Evolutionary conservation across 2,888 invertebrate species (phyloP), one percentile per base, ranked within the genome.

Genomic region (Drosophila hamatofila): DNA sequence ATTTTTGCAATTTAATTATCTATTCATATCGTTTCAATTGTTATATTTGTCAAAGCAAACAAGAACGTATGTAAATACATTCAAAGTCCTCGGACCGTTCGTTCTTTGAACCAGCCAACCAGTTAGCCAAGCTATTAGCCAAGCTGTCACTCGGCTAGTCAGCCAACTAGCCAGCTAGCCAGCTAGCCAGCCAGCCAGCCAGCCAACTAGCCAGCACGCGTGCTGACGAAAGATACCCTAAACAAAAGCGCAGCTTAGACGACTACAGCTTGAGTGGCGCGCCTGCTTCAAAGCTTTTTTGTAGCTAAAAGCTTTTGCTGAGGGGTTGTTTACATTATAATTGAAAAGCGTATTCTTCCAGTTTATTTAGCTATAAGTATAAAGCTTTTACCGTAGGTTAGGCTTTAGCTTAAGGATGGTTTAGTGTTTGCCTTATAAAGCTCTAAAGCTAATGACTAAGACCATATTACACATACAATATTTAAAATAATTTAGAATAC

Each of bases 1-100:
- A 8, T 27, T 27, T 27, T 30, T 30, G 14, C 7, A 27, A 7
- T 27, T 11, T 27, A n/a, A 30, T 12, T 30, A 18, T 49, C 30
- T 18, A 12, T 48, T 49, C 7, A 12, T 25, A 49, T 68, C 16
- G 12, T 37, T 39, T 30, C 2, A 16, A 16, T 14, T 55, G 16
- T 3, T 14, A 23, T 16, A 2, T 44, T 39, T 55, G 25, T 12
- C 18, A 49, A 30, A 37, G 42, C 9, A 62, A 72, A 63, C 37
- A 71, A 9, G 4, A 25, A 12, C n/a, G n/a, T n/a, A n/a, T n/a
- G n/a, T 39, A 39, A 37, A 27, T 21, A 25, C 63, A 68, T 66
- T 37, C 78, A 69, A 78, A 72, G 75, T 68, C 69, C 72, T 68
- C 51, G 21, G 12, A 18, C 41, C 14, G 51, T 33, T 8, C 58